phyloP scores from a whole-genome alignment of 1,140 invertebrate species.

The Trachymyrmex septentrionalis region DNA sequence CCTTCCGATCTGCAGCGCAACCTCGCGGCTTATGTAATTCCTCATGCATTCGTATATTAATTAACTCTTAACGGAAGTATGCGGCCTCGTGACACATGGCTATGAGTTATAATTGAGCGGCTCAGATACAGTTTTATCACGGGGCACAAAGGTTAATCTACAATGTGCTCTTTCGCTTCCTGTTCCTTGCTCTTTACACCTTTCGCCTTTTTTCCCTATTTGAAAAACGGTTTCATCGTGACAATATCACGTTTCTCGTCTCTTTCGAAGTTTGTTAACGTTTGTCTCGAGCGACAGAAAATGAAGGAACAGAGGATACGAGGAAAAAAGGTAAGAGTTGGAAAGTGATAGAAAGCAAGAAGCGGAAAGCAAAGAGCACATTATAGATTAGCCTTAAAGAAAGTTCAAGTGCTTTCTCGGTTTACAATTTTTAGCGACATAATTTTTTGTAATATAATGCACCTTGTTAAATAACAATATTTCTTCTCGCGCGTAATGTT shows the following conservation, averaged over 20 bases:
- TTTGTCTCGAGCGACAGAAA: too few species aligned
- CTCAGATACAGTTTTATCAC: conserved; percentile 7
- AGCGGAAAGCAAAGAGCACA: too few species aligned
- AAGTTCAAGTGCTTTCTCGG: background rate
- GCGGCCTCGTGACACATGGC: background rate
- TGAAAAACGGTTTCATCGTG: too few species aligned
- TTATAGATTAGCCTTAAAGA: too few species aligned
- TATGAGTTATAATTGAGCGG: conserved; percentile 1
- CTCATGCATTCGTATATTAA: conserved; percentile 44
- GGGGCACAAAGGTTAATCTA: background rate
- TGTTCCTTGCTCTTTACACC: too few species aligned
- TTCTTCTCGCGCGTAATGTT: background rate
- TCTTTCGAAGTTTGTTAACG: too few species aligned
- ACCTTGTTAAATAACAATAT: background rate
- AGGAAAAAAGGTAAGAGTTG: too few species aligned
- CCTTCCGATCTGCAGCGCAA: conserved; percentile 66
- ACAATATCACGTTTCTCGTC: too few species aligned
- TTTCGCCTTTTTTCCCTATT: too few species aligned
- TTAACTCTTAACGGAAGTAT: conserved; percentile 28
- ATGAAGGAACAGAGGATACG: too few species aligned
- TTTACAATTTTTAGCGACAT: background rate
- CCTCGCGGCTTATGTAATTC: conserved; percentile 19
- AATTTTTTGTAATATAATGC: background rate
- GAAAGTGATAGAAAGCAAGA: too few species aligned
- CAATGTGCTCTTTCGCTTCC: too few species aligned